These are phyloP conservation scores for Percina caprodes DNA, from an alignment of 2,113 vertebrate species.

Conservation along the genomic window DNA sequence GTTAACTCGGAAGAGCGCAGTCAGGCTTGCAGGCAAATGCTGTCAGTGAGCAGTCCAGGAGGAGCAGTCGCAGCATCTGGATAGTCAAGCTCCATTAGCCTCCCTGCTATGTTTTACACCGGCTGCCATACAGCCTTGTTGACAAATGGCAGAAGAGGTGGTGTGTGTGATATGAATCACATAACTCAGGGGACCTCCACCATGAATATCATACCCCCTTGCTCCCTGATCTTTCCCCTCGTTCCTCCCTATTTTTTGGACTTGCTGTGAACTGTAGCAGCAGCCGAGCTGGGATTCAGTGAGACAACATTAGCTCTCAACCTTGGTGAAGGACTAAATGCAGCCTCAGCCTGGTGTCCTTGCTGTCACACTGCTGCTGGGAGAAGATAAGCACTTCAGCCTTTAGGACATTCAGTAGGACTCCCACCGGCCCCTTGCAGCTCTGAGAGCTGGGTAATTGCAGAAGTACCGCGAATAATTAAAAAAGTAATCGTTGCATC, in stretches of 20 bases:
- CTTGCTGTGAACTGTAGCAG: slow-evolving; percentile 46
- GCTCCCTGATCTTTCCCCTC: slow-evolving; percentile 37
- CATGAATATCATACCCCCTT: slow-evolving; percentile 62
- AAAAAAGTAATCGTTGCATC: slow-evolving; percentile 31
- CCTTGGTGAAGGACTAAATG: slow-evolving; percentile 78
- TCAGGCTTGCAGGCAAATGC: slow-evolving; percentile 70
- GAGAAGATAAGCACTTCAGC: slow-evolving; percentile 69
- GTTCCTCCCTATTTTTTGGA: slow-evolving; percentile 42
- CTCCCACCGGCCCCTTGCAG: slow-evolving; percentile 31
- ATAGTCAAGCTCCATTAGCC: slow-evolving; percentile 82
- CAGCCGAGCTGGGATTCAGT: slow-evolving; percentile 54
- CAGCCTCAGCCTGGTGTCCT: slow-evolving; percentile 65
- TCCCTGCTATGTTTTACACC: slow-evolving; percentile 71
- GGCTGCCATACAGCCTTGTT: slow-evolving; percentile 71
- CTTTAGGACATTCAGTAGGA: slow-evolving; percentile 45
- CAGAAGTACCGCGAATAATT: slow-evolving; percentile 43
- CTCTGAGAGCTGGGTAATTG: slow-evolving; percentile 37
- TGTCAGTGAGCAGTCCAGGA: slow-evolving; percentile 67
- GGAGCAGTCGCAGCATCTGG: slow-evolving; percentile 78
- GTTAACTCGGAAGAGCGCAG: slow-evolving; percentile 58
- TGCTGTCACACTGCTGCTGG: slow-evolving; percentile 71
- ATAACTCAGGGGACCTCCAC: slow-evolving; percentile 69
- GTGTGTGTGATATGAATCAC: slow-evolving; percentile 76
- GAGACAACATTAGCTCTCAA: slow-evolving; percentile 69
- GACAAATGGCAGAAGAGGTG: slow-evolving; percentile 79